Base-by-base conservation (phyloP, 1,140 invertebrate species). In the Phenacoccus solenopsis region DNA sequence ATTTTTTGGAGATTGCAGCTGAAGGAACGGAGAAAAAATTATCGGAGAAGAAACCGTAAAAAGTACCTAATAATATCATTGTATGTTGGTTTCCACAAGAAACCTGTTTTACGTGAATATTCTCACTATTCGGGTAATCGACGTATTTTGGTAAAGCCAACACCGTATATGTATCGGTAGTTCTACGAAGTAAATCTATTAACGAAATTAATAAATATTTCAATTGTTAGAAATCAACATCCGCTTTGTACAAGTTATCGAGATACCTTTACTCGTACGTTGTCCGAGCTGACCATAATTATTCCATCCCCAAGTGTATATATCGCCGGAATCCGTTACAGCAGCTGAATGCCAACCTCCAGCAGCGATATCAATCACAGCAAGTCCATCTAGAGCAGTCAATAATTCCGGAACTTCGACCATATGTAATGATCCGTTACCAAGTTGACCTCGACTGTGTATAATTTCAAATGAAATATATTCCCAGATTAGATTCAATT, bases 301-400 rank as follows among this genome's bases (percentile, higher is more conserved):
- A 79, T 94, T 96, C 88, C 89, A 93, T 4, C 94, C 93, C 82
- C 91, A 95, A 35, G 87, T 83, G 76, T 87, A 93, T 10, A 94
- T 76, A 73, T 84, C 84, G 12, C 87, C 88, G 59, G 83, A 80
- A 56, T 79, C 78, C 73, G 75, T 91, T 9, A 94, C 75, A 28
- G 86, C 90, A 68, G 86, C 83, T 35, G 86, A 89, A 79, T 96
- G 93, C 91, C 93, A 94, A 21, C 90, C 90, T 16, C 89, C 89
- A 68, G 89, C 86, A 71, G 86, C 82, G 72, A 93, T 87, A 74
- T 84, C 80, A 21, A 79, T 77, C 67, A 82, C 78, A 76, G 84
- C 83, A 9, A 94, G 78, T 24, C 91, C 92, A 61, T 85, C 83
- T 32, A 96, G 77, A 67, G 85, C 86, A 75, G 89, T 84, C 1